Conservation (phyloP, 2,797 vertebrate species). For the Diplodus puntazzo region DNA sequence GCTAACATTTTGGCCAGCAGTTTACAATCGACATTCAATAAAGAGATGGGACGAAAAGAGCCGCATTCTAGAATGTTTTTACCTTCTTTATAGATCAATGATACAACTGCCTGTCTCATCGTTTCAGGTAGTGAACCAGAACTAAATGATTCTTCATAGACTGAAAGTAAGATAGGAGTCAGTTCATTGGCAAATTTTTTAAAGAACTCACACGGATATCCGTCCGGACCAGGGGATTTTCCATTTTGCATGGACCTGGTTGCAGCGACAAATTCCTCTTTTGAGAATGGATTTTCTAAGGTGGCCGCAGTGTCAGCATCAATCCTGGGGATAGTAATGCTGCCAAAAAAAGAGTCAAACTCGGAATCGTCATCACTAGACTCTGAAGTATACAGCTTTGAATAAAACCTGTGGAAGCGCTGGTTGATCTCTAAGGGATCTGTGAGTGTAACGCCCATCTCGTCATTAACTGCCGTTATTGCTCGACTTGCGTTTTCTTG, state of each 20-base stretch:
- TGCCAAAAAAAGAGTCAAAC: neutral
- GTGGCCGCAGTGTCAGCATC: too few relatives aligned
- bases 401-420: neutral
- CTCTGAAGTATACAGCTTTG: neutral
- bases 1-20: conserved; percentile 19
- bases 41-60: conserved; percentile 23
- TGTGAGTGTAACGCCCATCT: neutral
- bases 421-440: neutral
- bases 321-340: too few relatives aligned
- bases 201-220: conserved; percentile 16
- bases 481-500: neutral
- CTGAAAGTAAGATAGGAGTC: conserved; percentile 1
- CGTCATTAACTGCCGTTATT: neutral
- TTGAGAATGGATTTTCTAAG: neutral
- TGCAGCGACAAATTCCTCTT: neutral
- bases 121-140: conserved; percentile 1
- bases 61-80: conserved; percentile 4
- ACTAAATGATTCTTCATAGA: conserved; percentile 7
- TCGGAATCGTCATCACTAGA: neutral
- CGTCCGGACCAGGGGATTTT: conserved; percentile 7
- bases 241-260: neutral
- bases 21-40: conserved; percentile 32
- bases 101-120: conserved; percentile 17
- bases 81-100: conserved; percentile 17
- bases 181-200: conserved; percentile 13